A percentile compares a stretch with the other conserved stretches of the same genome.
Conservation (phyloP, 1,140 invertebrate genomes). For the Musca vetustissima region DNA sequence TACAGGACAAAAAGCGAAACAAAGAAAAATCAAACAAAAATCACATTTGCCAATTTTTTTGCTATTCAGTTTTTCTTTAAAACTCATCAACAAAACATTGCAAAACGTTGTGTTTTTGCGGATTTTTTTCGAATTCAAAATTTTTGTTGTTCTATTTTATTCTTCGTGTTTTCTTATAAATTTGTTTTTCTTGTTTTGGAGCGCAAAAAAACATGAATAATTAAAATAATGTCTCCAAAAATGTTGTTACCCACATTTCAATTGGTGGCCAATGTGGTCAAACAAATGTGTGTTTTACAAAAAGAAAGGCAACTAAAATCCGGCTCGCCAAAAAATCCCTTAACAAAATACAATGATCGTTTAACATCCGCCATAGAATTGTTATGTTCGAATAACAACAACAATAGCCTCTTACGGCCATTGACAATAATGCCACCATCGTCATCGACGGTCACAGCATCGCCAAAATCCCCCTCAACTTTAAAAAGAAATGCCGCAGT, state of each 20-base stretch:
- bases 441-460: no score
- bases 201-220: no score
- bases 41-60: no score
- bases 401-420: not conserved
- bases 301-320: conserved; percentile 27
- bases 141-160: conserved; percentile 8
- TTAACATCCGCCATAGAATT: no score
- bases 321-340: not conserved
- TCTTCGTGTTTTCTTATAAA: not conserved
- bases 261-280: conserved; percentile 40
- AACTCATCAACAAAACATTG: no score
- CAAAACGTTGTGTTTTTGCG: no score
- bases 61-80: no score
- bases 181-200: not conserved
- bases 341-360: conserved; percentile 8
- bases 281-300: conserved; percentile 41
- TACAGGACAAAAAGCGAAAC: no score
- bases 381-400: no score
- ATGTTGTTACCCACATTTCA: conserved; percentile 45
- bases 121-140: not conserved
- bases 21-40: no score
- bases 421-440: conserved; percentile 8
- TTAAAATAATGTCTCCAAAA: not conserved
- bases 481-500: no score
- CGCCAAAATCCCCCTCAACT: no score